Conservation (phyloP, 2,113 vertebrate species). For the Azemiops feae region DNA sequence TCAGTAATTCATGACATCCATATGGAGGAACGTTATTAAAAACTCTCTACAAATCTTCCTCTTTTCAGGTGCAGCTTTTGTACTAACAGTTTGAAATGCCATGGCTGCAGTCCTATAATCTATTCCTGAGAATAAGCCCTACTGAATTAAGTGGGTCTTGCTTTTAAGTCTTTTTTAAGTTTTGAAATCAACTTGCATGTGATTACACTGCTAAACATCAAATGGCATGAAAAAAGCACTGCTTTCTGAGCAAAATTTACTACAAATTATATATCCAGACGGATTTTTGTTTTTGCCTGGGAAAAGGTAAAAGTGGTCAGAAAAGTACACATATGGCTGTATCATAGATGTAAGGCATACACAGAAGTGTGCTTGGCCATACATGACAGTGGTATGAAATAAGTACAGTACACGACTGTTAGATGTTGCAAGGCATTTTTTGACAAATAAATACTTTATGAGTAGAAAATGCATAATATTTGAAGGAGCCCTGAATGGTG, state of each 20-base stretch:
- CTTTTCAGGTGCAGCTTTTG: not conserved
- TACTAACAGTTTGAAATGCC: not conserved
- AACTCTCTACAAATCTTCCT: not conserved
- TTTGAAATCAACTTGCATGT: not conserved
- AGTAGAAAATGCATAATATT: not conserved
- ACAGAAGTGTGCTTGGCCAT: not conserved
- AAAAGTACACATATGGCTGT: not conserved
- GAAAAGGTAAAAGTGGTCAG: not conserved
- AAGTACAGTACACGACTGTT: not conserved
- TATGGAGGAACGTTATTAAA: not conserved
- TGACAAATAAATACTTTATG: not conserved
- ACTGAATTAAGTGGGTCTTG: not conserved
- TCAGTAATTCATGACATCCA: not conserved
- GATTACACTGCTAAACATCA: not conserved
- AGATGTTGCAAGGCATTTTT: not conserved
- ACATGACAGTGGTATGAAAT: not conserved
- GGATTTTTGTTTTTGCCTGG: not conserved
- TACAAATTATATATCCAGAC: not conserved
- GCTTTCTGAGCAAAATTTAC: not conserved
- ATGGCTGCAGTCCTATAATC: not conserved
- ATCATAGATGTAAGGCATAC: not conserved
- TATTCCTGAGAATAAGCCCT: not conserved
- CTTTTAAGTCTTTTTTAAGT: not conserved
- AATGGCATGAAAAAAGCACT: too few relatives aligned
- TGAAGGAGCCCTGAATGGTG: not conserved